Conservation (phyloP, 2,113 vertebrate genomes). For the Hydrolagus affinis region DNA sequence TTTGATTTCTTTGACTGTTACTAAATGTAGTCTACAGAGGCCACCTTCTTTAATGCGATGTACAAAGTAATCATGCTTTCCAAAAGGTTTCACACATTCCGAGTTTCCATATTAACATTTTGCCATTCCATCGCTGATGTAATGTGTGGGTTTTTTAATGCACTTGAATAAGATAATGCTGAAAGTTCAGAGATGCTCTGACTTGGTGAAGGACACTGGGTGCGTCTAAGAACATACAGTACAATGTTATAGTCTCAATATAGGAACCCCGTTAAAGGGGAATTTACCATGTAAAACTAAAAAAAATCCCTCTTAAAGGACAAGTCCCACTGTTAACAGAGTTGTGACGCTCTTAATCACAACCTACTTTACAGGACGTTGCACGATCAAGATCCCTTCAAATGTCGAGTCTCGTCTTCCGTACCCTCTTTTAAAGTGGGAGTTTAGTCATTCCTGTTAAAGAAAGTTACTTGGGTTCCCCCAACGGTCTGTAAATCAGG, state of each 20-base stretch:
- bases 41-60: slow-evolving; percentile 28
- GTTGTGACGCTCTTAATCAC: too few relatives aligned
- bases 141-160: slow-evolving; percentile 22
- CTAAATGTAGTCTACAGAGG: slow-evolving; percentile 32
- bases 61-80: slow-evolving; percentile 32
- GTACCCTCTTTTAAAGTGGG: background rate
- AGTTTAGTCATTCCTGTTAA: background rate
- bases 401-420: background rate
- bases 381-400: background rate
- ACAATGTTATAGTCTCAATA: background rate
- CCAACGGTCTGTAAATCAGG: too few relatives aligned
- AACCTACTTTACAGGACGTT: too few relatives aligned
- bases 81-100: slow-evolving; percentile 27
- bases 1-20: slow-evolving; percentile 31
- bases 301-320: slow-evolving; percentile 20
- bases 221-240: background rate
- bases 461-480: too few relatives aligned
- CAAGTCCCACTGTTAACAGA: background rate
- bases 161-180: slow-evolving; percentile 19
- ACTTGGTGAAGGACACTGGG: slow-evolving; percentile 18
- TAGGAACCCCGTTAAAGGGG: background rate
- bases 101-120: slow-evolving; percentile 31
- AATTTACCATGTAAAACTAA: background rate
- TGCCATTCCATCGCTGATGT: slow-evolving; percentile 32
- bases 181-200: slow-evolving; percentile 12